Percentiles rank a stretch among this genome's conserved stretches.
These are phyloP conservation scores for Paramisgurnus dabryanus DNA, from an alignment of 2,113 vertebrate genomes.

Conservation along the genomic window DNA sequence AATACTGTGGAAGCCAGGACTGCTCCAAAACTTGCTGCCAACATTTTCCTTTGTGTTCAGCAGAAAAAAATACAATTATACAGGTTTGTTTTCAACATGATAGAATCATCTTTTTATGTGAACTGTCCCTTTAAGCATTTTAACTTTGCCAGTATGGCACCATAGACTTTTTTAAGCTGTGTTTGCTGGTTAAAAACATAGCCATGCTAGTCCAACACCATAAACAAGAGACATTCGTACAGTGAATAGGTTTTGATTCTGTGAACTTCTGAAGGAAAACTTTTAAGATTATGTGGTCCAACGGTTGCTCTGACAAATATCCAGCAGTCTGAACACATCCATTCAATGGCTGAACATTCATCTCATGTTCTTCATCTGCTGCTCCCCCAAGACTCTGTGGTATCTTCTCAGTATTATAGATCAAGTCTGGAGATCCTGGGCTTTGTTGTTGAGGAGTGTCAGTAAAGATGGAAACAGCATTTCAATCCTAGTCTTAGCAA, in stretches of 20 bases:
- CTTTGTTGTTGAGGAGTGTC: slow-evolving; percentile 16
- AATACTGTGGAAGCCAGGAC: too few species aligned
- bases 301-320: background rate
- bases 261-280: background rate
- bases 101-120: too few species aligned
- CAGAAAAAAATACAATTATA: too few species aligned
- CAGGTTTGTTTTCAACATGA: too few species aligned
- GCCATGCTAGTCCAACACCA: too few species aligned
- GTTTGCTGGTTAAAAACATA: too few species aligned
- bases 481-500: slow-evolving; percentile 4
- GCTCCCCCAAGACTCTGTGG: slow-evolving; percentile 1
- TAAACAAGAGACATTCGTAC: too few species aligned
- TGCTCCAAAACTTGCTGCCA: too few species aligned
- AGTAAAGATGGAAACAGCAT: slow-evolving; percentile 15
- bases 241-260: background rate
- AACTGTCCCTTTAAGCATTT: too few species aligned
- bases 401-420: slow-evolving; percentile 24
- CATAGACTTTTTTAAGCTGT: too few species aligned
- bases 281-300: background rate
- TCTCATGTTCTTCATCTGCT: slow-evolving; percentile 5
- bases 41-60: too few species aligned
- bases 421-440: background rate
- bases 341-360: background rate
- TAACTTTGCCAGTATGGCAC: too few species aligned
- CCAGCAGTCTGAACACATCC: background rate